Evolutionary conservation across 2,113 vertebrate species (phyloP).

Genomic region (Morone chrysops): DNA sequence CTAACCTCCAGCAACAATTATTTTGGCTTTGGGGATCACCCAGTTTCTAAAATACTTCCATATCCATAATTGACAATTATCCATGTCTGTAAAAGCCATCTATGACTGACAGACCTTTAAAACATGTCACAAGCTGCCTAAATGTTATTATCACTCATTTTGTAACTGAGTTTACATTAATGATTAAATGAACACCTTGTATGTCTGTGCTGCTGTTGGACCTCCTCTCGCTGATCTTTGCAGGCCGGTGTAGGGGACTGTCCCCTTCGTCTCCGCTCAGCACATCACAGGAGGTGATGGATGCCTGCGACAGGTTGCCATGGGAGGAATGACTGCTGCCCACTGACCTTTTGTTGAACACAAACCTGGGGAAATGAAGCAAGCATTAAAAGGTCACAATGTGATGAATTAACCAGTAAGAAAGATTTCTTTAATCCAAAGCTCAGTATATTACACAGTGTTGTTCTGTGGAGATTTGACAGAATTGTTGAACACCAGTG

Average conservation of each 20-base stretch:
- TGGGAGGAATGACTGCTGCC: conserved; percentile 87
- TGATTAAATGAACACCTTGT: conserved; percentile 81
- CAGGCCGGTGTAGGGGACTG: conserved; percentile 77
- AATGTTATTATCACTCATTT: neutral
- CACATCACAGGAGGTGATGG: conserved; percentile 85
- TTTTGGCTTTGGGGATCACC: neutral
- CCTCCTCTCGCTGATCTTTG: conserved; percentile 86
- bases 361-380: conserved; percentile 79
- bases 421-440: neutral
- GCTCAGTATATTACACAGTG: neutral
- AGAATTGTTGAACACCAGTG: conserved; percentile 2
- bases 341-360: conserved; percentile 85
- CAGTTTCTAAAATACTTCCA: neutral
- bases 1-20: neutral
- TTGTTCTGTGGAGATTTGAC: neutral
- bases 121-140: neutral
- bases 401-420: neutral
- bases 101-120: neutral
- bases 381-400: neutral
- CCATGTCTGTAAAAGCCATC: neutral
- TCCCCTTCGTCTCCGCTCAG: conserved; percentile 88
- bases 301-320: conserved; percentile 89
- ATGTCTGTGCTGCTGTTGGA: conserved; percentile 89
- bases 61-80: neutral
- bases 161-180: neutral